Evolutionary conservation across 2,888 invertebrate species (phyloP), one percentile per base, ranked within the genome.

Genomic region (Acanthoscelides obtectus): DNA sequence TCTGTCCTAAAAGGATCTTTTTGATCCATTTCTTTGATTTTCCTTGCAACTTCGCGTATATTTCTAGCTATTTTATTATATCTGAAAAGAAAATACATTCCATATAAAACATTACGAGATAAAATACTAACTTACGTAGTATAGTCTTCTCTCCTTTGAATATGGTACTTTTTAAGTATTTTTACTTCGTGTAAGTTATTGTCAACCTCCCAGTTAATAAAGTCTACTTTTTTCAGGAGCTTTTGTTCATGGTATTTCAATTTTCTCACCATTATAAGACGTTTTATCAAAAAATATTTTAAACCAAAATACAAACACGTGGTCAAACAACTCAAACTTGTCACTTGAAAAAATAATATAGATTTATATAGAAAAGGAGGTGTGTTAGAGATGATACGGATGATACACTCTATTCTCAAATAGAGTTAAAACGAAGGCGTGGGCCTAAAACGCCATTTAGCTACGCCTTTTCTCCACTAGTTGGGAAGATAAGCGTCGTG

Each of bases 191-290:
- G 94, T 66, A 97, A 85, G 87, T 96, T 97, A 83, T 98, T 97
- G 82, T 98, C 98, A 0, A 94, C 92, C 85, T 97, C 92, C 99
- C 99, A 99, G 73, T 96, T 94, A 83, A 99, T 95, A 81, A 99
- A 99, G 85, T 99, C 99, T 22, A 99, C 98, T 85, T 99, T 99
- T 85, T 98, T 99, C 3, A 99, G 88, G 74, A 99, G 86, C 86
- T 99, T 99, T 82, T 98, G 92, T 87, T 99, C 99, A 83, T 99
- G 98, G 88, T 89, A 97, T 87, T 98, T 98, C 66, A 99, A 87
- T 90, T 98, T 98, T 79, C 99, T 90, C 22, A 99, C 95, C 95
- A 95, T 95, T 84, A n/a, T n/a, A n/a, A n/a, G n/a, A n/a, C n/a
- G n/a, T n/a, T n/a, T n/a, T n/a, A n/a, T n/a, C n/a, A n/a, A n/a